A percentile compares a stretch with the other conserved stretches of the same genome.
These are phyloP conservation scores for Motacilla alba DNA, from an alignment of 2,113 vertebrate genomes.

Conservation along the genomic window DNA sequence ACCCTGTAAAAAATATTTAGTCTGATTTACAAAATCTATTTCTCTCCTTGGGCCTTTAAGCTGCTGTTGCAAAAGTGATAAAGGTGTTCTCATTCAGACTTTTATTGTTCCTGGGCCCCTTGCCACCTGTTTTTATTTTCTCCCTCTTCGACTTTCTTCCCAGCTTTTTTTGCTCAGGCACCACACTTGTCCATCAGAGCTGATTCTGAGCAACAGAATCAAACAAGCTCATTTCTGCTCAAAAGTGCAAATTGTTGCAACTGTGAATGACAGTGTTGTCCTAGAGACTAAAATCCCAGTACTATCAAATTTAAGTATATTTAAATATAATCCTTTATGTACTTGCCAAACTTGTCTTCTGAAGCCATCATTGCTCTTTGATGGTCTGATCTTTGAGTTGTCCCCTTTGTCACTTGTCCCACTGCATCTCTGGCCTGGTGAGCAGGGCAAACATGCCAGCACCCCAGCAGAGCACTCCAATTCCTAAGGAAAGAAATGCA, in stretches of 20 bases:
- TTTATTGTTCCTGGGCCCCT: constrained; percentile 23
- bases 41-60: constrained; percentile 42
- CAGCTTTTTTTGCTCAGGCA: neutral
- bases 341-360: neutral
- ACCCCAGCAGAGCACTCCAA: neutral
- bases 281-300: neutral
- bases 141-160: neutral
- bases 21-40: constrained; percentile 59
- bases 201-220: neutral
- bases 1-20: constrained; percentile 49
- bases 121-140: constrained; percentile 18
- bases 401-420: neutral
- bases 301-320: neutral
- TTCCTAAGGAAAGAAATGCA: neutral
- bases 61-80: constrained; percentile 33
- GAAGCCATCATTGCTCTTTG: neutral
- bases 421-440: neutral
- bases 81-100: constrained; percentile 33
- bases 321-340: constrained; percentile 11
- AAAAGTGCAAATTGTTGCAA: neutral
- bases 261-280: neutral
- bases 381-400: neutral
- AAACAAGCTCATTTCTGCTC: constrained; percentile 8
- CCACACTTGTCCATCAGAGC: neutral
- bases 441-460: neutral